Evolutionary conservation across 2,888 invertebrate genomes (phyloP), one percentile per base, ranked within the genome.

Genomic region (Phania funesta): DNA sequence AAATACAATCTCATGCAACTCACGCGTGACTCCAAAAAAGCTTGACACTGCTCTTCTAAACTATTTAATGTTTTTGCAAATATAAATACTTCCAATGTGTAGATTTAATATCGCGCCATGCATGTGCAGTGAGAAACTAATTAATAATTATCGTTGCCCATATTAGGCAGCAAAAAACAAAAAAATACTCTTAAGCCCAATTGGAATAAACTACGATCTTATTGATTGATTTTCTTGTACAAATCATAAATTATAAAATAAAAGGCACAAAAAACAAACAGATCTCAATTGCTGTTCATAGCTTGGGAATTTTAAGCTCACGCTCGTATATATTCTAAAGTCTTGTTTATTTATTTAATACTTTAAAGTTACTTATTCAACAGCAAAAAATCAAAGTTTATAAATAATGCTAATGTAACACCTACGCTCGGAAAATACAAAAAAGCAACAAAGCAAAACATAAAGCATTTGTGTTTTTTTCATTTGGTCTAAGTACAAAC

Each of bases 351-450:
- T 46, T 35, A 26, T 48, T 64, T 41, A 65, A 50, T 26, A 26
- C 35, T 35, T 68, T 44, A 60, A 50, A 9, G 13, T 48, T 20
- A 18, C 41, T 20, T 54, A 44, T 52, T 48, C 20, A 68, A 26
- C 16, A 50, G 18, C 60, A 68, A 75, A 68, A 41, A n/a, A 64
- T 60, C 74, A 74, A 41, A 62, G 38, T 81, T 71, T 76, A 76
- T 81, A 81, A 67, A 81, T 76, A 81, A 71, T 81, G 64, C 65
- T 80, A 78, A 78, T 78, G 71, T 71, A 50, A 76, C 80, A 26
- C 80, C 80, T 76, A 81, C 80, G 46, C 71, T 48, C 9, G 16
- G 22, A 6, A 73, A 20, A 38, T 11, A 24, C 3, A 35, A 20
- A 50, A 52, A 32, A 65, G 32, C 22, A 38, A 16, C 52, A 54